Conservation (phyloP, 2,797 vertebrate species). For the Phoxinus dragarum region DNA sequence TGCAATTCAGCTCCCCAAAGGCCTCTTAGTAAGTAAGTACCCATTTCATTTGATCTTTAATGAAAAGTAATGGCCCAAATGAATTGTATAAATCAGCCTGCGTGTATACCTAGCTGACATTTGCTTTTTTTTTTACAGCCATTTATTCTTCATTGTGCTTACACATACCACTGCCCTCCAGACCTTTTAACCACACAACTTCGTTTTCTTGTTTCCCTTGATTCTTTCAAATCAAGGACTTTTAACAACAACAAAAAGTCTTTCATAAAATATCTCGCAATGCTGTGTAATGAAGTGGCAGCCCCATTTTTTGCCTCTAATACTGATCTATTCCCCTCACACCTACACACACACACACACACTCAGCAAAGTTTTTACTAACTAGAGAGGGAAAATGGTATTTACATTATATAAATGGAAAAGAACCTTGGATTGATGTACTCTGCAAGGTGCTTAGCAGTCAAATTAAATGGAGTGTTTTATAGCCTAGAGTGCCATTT, state of each 20-base stretch:
- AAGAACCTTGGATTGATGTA: slow-evolving; percentile 73
- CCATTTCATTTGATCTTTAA: slow-evolving; percentile 99
- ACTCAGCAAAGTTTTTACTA: slow-evolving; percentile 66
- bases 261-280: slow-evolving; percentile 27
- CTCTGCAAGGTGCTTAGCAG: slow-evolving; percentile 76
- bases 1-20: slow-evolving; percentile 99
- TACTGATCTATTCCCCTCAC: slow-evolving; percentile 22
- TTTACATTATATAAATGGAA: slow-evolving; percentile 71
- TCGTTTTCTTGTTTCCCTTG: slow-evolving; percentile 63
- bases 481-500: slow-evolving; percentile 80
- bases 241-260: slow-evolving; percentile 50
- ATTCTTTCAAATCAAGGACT: slow-evolving; percentile 53
- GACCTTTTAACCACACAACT: slow-evolving; percentile 63
- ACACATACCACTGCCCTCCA: slow-evolving; percentile 67
- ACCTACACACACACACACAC: slow-evolving; percentile 11
- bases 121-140: slow-evolving; percentile 64
- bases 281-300: slow-evolving; percentile 53
- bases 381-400: slow-evolving; percentile 70
- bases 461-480: slow-evolving; percentile 77
- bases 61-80: slow-evolving; percentile 99
- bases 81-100: slow-evolving; percentile 99
- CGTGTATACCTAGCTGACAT: slow-evolving; percentile 98
- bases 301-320: slow-evolving; percentile 53
- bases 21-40: slow-evolving; percentile 99
- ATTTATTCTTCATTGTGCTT: slow-evolving; percentile 74